phyloP scores from a whole-genome alignment of 2,888 invertebrate genomes.

The Ophioninae sp. region DNA sequence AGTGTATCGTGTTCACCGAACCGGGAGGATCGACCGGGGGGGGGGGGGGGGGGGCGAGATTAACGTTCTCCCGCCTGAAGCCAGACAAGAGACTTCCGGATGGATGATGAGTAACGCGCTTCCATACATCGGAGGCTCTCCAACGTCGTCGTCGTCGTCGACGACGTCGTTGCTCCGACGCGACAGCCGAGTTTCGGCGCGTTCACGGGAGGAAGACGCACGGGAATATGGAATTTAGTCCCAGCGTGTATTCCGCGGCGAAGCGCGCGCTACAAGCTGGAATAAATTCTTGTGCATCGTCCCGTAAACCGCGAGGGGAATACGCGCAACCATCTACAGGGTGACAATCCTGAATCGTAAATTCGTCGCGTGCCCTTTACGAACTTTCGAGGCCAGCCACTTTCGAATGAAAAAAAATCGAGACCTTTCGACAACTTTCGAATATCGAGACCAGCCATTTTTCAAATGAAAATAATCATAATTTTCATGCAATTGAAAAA shows the following conservation, averaged over 20 bases:
- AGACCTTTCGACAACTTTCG: too few relatives aligned
- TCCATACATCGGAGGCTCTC: not conserved
- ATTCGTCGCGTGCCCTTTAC: too few relatives aligned
- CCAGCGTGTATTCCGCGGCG: not conserved
- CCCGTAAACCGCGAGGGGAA: not conserved
- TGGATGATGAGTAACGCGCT: conserved; percentile 29
- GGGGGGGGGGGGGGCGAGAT: conserved; percentile 27
- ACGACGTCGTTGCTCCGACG: conserved; percentile 34
- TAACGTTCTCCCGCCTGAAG: conserved; percentile 56
- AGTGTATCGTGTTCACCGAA: conserved; percentile 26
- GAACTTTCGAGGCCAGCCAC: too few relatives aligned
- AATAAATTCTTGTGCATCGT: not conserved
- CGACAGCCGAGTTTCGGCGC: conserved; percentile 25
- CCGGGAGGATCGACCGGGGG: too few relatives aligned
- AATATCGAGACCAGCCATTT: too few relatives aligned
- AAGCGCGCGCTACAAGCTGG: not conserved
- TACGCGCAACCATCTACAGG: not conserved
- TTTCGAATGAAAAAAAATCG: too few relatives aligned
- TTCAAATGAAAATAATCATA: too few relatives aligned
- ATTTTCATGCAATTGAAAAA: too few relatives aligned
- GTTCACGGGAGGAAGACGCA: not conserved
- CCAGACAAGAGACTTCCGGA: conserved; percentile 39
- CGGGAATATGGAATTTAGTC: conserved; percentile 14
- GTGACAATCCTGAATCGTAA: too few relatives aligned
- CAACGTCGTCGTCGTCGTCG: conserved; percentile 35